Conservation (phyloP, 2,113 vertebrate species). For the Acrocephalus kingi region DNA sequence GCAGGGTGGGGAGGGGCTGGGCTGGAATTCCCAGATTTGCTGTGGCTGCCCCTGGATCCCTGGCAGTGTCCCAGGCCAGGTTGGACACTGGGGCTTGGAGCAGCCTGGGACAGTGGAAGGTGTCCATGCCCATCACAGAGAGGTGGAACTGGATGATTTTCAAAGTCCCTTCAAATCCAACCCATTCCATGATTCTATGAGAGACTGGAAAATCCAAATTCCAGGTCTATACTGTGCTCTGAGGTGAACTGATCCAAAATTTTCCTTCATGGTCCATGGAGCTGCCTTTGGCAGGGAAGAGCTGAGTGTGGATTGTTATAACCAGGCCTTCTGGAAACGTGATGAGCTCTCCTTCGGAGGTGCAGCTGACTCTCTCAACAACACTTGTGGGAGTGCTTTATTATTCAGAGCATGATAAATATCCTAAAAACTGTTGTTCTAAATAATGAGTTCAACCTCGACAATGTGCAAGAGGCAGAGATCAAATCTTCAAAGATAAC, state of each 20-base stretch:
- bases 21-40: neutral
- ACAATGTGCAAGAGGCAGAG: neutral
- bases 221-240: neutral
- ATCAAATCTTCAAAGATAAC: slow-evolving; percentile 1
- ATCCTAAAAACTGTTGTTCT: neutral
- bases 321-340: neutral
- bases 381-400: neutral
- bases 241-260: neutral
- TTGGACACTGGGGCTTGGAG: neutral
- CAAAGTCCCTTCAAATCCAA: rapidly evolving
- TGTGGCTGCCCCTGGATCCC: neutral
- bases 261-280: neutral
- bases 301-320: neutral
- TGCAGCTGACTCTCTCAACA: neutral
- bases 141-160: rapidly evolving
- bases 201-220: neutral
- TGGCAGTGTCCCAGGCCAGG: neutral
- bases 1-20: neutral
- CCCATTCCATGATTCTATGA: rapidly evolving
- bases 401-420: neutral
- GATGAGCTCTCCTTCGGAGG: neutral
- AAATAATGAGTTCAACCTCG: neutral
- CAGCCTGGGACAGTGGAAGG: neutral
- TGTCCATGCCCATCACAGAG: neutral
- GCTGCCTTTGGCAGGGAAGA: neutral